These are phyloP conservation scores for Brienomyrus brachyistius DNA, from an alignment of 2,113 vertebrate species.

Conservation along the genomic window DNA sequence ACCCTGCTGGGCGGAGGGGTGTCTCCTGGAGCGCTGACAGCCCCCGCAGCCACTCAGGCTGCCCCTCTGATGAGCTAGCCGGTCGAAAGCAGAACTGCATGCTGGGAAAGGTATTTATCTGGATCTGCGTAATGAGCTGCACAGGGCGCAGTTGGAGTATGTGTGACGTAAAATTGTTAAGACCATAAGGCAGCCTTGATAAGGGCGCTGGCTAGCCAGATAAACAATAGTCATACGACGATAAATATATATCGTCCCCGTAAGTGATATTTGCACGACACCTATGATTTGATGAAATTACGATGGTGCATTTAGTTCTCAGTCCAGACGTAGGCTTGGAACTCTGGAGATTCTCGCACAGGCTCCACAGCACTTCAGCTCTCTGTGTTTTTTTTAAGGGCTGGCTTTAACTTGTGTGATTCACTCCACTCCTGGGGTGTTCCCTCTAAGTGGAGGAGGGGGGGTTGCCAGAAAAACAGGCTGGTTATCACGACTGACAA, in stretches of 20 bases:
- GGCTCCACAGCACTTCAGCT: background rate
- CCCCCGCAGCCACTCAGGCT: background rate
- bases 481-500: background rate
- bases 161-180: background rate
- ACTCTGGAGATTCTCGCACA: background rate
- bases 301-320: background rate
- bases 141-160: background rate
- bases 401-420: background rate
- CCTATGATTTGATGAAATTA: constrained; percentile 15
- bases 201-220: background rate
- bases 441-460: background rate
- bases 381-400: background rate
- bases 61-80: background rate
- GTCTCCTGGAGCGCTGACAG: background rate
- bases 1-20: background rate
- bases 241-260: constrained; percentile 18
- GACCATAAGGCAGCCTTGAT: background rate
- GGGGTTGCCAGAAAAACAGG: background rate
- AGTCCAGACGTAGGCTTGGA: background rate
- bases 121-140: background rate
- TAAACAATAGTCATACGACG: constrained; percentile 14
- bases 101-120: background rate
- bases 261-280: constrained; percentile 17
- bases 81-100: background rate
- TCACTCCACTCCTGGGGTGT: background rate